phyloP scores from a whole-genome alignment of 2,797 vertebrate species.

The Rhinatrema bivittatum region DNA sequence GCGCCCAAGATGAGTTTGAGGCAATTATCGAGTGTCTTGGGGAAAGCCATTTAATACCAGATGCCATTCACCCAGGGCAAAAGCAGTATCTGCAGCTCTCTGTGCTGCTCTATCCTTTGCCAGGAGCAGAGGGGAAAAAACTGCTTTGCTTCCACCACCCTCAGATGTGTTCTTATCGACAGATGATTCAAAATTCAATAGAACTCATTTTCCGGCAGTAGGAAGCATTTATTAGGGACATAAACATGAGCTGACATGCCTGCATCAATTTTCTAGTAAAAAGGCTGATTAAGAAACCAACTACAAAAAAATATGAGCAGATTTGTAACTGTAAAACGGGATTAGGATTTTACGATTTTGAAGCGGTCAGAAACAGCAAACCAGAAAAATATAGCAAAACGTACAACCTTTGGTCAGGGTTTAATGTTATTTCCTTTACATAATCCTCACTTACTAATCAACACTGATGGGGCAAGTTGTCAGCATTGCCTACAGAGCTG shows the following conservation, averaged over 20 bases:
- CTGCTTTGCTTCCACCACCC: slow-evolving; percentile 2
- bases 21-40: slow-evolving; percentile 20
- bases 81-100: slow-evolving; percentile 4
- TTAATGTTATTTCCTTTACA: too few species aligned
- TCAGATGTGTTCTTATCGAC: slow-evolving; percentile 11
- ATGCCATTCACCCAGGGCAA: slow-evolving; percentile 31
- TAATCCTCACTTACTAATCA: too few species aligned
- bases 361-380: too few species aligned
- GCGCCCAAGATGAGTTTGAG: slow-evolving; percentile 1
- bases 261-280: slow-evolving; percentile 9
- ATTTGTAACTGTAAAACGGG: too few species aligned
- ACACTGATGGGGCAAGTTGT: too few species aligned
- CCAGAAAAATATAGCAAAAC: slow-evolving; percentile 3
- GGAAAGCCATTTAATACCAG: slow-evolving; percentile 30
- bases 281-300: background rate
- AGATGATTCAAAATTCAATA: slow-evolving; percentile 29
- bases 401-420: too few species aligned
- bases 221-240: slow-evolving; percentile 21
- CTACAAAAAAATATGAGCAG: background rate
- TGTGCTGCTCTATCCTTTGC: slow-evolving; percentile 7
- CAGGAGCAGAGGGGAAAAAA: slow-evolving; percentile 2
- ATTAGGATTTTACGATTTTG: too few species aligned
- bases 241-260: background rate
- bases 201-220: slow-evolving; percentile 1
- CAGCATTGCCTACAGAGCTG: too few species aligned